These are phyloP conservation scores for Cyaniris semiargus DNA, from an alignment of 2,888 invertebrate species.

Conservation along the genomic window DNA sequence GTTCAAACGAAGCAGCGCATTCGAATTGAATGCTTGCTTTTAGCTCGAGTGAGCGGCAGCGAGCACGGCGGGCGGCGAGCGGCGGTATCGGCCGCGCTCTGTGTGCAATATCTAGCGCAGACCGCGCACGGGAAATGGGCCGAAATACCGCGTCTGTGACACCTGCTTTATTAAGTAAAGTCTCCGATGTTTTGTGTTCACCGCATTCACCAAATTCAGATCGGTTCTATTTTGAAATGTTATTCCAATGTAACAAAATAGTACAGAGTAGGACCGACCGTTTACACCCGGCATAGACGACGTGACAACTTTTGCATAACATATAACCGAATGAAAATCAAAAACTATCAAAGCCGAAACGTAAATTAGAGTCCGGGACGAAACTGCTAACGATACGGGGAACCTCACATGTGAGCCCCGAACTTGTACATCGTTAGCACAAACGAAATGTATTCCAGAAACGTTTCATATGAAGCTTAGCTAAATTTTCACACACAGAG, in stretches of 20 bases:
- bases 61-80: background rate
- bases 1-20: slow-evolving; percentile 16
- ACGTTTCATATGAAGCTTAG: slow-evolving; percentile 23
- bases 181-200: background rate
- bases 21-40: slow-evolving; percentile 9
- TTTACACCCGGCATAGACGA: too few relatives aligned
- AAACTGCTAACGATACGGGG: slow-evolving; percentile 1
- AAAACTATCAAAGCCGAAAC: background rate
- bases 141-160: background rate
- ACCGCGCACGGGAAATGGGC: background rate
- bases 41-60: slow-evolving; percentile 8
- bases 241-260: background rate
- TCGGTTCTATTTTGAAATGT: background rate
- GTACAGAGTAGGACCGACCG: background rate
- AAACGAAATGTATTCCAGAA: slow-evolving; percentile 18
- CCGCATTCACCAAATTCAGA: background rate
- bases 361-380: background rate
- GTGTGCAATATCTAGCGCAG: background rate
- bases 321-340: background rate
- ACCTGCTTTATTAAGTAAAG: slow-evolving; percentile 9
- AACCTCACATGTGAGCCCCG: background rate
- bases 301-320: background rate
- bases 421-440: slow-evolving; percentile 6
- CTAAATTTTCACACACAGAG: slow-evolving; percentile 31
- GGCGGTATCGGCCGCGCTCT: background rate